Evolutionary conservation across 2,113 vertebrate species (phyloP), one percentile per base, ranked within the genome.

Genomic region (Chrysemys picta): DNA sequence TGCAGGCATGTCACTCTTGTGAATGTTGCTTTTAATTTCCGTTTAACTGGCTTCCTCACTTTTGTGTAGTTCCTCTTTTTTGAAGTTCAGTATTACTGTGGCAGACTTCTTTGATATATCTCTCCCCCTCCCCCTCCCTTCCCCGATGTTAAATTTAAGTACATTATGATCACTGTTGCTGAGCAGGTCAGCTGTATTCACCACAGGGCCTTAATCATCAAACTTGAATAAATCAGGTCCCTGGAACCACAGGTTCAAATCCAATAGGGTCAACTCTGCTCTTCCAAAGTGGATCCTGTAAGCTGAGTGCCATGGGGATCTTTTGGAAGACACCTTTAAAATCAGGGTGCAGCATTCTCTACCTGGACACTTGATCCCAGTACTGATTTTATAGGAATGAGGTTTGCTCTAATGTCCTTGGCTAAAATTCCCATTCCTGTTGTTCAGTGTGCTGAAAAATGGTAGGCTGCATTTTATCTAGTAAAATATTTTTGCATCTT

Each of bases 371-470:
- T 49, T 65, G 88, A 76, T 53, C 47, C 81, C 29, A 4, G 29
- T 21, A 85, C 78, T 93, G 52, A 52, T 95, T 93, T 54, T 85
- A 50, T 69, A 87, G 72, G 83, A 96, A 86, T 72, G 21, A 42
- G n/a, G 52, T 45, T 11, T 87, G 84, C 82, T 35, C 47, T 17
- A 1, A 4, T 25, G 87, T 87, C 93, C 17, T 52, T 47, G 90
- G 90, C 87, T 89, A 35, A 90, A 84, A 76, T 25, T 13, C 10
- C 80, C 62, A 2, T 56, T 87, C 50, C 0, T 69, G 0, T 38
- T 52, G 84, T 83, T 88, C 69, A 90, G 35, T 29, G 85, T 80
- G 59, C 80, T 0, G 4, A 29, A 79, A 86, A 22, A 8, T 0
- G 62, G 53, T 57, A 86, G 91, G 53, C 83, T 3, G 4, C 22